A percentile compares a stretch with the other conserved stretches of the same genome.
Conservation (phyloP, 2,797 vertebrate species). For the Schizopygopsis malacanthus region DNA sequence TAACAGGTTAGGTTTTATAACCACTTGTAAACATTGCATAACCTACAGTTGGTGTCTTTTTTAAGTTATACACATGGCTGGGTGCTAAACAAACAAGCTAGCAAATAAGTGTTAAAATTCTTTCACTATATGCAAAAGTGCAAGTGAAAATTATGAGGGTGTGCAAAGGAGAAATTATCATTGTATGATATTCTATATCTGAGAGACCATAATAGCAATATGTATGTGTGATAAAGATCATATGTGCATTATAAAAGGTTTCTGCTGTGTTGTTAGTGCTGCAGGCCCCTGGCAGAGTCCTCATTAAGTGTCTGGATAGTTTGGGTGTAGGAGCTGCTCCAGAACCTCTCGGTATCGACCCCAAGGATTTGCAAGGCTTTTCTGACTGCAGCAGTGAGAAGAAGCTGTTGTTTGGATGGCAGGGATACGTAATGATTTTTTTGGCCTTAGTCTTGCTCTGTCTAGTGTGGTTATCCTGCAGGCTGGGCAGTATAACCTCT, state of each 20-base stretch:
- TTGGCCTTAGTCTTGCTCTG: constrained; percentile 10
- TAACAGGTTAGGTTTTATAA: constrained; percentile 18
- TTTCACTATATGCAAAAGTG: background rate
- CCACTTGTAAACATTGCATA: constrained; percentile 18
- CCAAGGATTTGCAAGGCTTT: constrained; percentile 35
- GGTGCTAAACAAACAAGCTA: background rate
- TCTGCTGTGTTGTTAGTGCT: constrained; percentile 1
- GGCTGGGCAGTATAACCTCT: constrained; percentile 8
- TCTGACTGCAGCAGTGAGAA: constrained; percentile 36
- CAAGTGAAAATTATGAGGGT: background rate
- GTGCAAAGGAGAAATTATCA: background rate
- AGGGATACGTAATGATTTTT: constrained; percentile 38
- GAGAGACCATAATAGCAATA: background rate
- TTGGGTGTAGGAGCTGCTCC: constrained; percentile 30
- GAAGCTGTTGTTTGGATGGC: constrained; percentile 3
- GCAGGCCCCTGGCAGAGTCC: constrained; percentile 21
- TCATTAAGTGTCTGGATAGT: constrained; percentile 37
- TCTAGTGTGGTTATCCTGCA: constrained; percentile 28
- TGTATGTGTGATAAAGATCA: background rate
- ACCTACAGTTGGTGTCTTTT: background rate
- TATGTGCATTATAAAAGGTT: background rate
- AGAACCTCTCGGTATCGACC: constrained; percentile 24
- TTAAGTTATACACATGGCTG: constrained; percentile 1
- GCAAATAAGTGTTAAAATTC: background rate
- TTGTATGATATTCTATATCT: background rate